A percentile compares a stretch with the other conserved stretches of the same genome.
These are phyloP conservation scores for Melanostigma gelatinosum DNA, from an alignment of 2,113 vertebrate genomes.

Conservation along the genomic window DNA sequence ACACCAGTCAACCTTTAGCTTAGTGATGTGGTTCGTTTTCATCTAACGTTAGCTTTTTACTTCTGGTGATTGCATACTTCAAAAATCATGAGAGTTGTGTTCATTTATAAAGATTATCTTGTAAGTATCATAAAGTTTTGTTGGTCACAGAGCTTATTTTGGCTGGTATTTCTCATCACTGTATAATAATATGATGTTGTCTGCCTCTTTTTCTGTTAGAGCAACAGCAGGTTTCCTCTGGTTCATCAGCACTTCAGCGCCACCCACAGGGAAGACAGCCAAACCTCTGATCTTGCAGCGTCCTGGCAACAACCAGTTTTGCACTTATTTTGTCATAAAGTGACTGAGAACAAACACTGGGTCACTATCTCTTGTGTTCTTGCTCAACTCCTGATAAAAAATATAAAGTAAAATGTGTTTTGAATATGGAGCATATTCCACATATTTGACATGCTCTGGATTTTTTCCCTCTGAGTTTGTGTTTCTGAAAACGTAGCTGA, in stretches of 20 bases:
- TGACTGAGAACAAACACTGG: slow-evolving; percentile 1
- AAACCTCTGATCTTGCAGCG: neutral
- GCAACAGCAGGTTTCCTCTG: slow-evolving; percentile 45
- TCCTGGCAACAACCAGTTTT: neutral
- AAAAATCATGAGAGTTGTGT: neutral
- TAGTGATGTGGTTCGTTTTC: neutral
- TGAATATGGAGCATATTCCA: neutral
- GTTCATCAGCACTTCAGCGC: slow-evolving; percentile 43
- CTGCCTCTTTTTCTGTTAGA: slow-evolving; percentile 37
- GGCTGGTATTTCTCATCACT: neutral
- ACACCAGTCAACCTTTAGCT: neutral
- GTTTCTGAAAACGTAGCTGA: neutral
- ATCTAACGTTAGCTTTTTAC: neutral
- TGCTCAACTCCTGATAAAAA: neutral
- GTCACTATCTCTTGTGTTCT: neutral
- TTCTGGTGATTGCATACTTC: neutral
- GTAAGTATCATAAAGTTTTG: neutral
- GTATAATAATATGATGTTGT: slow-evolving; percentile 6
- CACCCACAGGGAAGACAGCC: slow-evolving; percentile 28
- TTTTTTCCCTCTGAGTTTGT: neutral
- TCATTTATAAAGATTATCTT: neutral
- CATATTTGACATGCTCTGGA: neutral
- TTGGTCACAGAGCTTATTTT: neutral
- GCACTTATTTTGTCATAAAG: slow-evolving; percentile 7
- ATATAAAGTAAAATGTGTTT: neutral